Evolutionary conservation across 2,888 invertebrate species (phyloP), one percentile per base, ranked within the genome.

Genomic region (Lepidonotus clava): DNA sequence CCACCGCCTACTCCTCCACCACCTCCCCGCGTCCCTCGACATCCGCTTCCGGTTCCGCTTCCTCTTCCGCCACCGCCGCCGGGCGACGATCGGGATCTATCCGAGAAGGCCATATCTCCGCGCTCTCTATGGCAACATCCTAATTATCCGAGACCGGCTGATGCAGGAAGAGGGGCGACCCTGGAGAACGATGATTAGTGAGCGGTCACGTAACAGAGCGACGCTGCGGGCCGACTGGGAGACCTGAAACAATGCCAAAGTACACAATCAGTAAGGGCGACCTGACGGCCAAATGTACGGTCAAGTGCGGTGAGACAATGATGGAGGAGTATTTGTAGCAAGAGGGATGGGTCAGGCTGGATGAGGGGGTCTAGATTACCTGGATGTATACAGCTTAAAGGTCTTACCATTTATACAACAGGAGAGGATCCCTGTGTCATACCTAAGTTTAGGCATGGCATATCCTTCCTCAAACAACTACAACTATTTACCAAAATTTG

Each of bases 221-320:
- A 11, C 28, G 61, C 61, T 61, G 28, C 61, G 28, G 61, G 61
- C 28, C 28, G 28, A 24, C 28, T 28, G 28, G 28, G 28, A 24
- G 11, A 28, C 61, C 61, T 61, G 61, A 61, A 61, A 61, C 61
- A 61, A 61, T 61, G 61, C 61, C 61, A 61, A 61, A 61, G 24
- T 61, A 61, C 61, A 61, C 61, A 61, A 61, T 61, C 61, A 61
- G 61, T 28, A 28, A 61, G 61, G 61, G 61, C 61, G 28, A 32
- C 28, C 28, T 11, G 61, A 61, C 61, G 28, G 61, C 28, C 2
- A 24, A 24, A 11, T 2, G 61, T n/a, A 61, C 61, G 24, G 61
- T 61, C 61, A 61, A 61, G 28, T 24, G 11, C 18, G 28, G n/a
- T 14, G 14, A 28, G 28, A 61, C 61, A 61, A 61, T 61, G 28